These are phyloP conservation scores for Drosophila takahashii DNA, from an alignment of 1,140 invertebrate genomes.

Conservation along the genomic window DNA sequence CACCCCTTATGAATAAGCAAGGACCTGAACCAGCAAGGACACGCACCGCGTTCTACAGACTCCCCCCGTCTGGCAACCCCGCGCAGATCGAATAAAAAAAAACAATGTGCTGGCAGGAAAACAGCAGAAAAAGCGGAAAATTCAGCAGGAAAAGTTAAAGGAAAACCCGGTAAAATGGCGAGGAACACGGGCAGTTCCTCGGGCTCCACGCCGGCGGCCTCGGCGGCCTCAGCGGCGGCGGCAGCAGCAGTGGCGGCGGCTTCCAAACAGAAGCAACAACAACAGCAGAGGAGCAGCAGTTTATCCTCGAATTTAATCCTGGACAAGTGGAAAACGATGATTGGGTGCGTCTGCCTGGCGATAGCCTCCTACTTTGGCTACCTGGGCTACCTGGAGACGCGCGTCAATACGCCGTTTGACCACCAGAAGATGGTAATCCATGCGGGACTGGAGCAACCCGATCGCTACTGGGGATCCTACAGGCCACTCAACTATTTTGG, in stretches of 20 bases:
- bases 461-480: conserved; percentile 97
- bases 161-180: conserved; percentile 30
- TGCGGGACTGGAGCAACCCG: conserved; percentile 89
- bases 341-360: conserved; percentile 84
- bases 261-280: conserved; percentile 55
- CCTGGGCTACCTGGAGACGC: conserved; percentile 93
- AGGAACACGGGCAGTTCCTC: conserved; percentile 31
- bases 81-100: conserved; percentile 5
- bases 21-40: background rate
- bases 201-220: conserved; percentile 20
- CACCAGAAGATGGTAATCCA: conserved; percentile 87
- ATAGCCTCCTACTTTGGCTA: conserved; percentile 91
- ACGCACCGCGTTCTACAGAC: background rate
- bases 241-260: conserved; percentile 46
- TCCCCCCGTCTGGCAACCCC: background rate
- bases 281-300: conserved; percentile 13
- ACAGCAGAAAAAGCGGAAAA: background rate
- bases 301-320: conserved; percentile 62
- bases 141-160: background rate
- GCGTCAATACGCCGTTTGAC: conserved; percentile 94
- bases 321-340: conserved; percentile 79
- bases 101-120: conserved; percentile 9
- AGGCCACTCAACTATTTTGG: conserved; percentile 95
- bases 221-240: conserved; percentile 32
- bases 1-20: background rate